Percentiles rank a stretch among this genome's conserved stretches.
Conservation (phyloP, 2,888 invertebrate genomes). For the Zeuzera pyrina region DNA sequence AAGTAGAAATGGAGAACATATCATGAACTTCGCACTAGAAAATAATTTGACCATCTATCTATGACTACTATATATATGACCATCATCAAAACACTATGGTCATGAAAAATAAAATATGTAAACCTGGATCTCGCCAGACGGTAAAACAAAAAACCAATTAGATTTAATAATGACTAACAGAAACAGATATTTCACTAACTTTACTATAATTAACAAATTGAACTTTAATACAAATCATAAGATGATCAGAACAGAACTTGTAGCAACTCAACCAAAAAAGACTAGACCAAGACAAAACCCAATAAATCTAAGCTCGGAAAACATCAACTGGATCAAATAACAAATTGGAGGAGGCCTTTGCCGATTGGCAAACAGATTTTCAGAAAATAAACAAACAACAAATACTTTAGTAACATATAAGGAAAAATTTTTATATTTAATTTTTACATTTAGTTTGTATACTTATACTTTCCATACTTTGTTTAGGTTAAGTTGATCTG, state of each 20-base stretch:
- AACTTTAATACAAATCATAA: constrained; percentile 10
- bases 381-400: constrained; percentile 8
- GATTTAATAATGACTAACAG: constrained; percentile 13
- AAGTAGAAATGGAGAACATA: constrained; percentile 17
- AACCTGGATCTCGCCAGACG: constrained; percentile 18
- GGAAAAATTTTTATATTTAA: too few species aligned
- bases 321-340: constrained; percentile 14
- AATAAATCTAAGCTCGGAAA: constrained; percentile 12
- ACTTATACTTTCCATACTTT: too few species aligned
- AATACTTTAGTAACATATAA: constrained; percentile 7
- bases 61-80: too few species aligned
- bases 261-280: constrained; percentile 13
- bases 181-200: constrained; percentile 6
- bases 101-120: constrained; percentile 15
- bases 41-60: constrained; percentile 13
- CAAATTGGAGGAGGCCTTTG: too few species aligned
- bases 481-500: too few species aligned
- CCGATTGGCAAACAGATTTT: constrained; percentile 6
- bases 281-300: constrained; percentile 15
- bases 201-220: constrained; percentile 3
- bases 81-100: constrained; percentile 12
- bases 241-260: constrained; percentile 18
- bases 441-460: too few species aligned
- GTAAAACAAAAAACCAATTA: constrained; percentile 17
- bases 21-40: constrained; percentile 10